Conservation (phyloP, 2,113 vertebrate genomes). For the Periophthalmodon schlosseri region DNA sequence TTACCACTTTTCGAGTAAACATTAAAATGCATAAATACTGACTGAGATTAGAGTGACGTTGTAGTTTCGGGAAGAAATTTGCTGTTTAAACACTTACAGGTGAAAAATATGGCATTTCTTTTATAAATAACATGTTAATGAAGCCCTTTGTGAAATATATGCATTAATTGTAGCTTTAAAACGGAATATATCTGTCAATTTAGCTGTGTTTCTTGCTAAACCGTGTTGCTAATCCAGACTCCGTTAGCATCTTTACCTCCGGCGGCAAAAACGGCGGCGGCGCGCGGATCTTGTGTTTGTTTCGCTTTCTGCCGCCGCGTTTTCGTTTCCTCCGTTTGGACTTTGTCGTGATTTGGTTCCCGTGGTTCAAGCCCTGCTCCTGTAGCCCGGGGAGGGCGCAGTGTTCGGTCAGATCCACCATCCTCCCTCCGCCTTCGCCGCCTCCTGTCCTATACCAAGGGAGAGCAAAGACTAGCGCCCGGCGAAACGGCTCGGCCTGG, state of each 20-base stretch:
- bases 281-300: constrained; percentile 62
- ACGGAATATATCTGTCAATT: neutral
- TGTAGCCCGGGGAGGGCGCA: constrained; percentile 44
- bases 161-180: neutral
- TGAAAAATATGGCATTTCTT: neutral
- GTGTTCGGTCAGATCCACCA: constrained; percentile 54
- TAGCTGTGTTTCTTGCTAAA: constrained; percentile 4
- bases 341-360: constrained; percentile 63
- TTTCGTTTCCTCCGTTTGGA: constrained; percentile 68
- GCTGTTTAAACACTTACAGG: rapidly evolving
- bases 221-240: constrained; percentile 7
- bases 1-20: rapidly evolving
- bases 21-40: neutral
- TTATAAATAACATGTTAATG: no score
- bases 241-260: constrained; percentile 77
- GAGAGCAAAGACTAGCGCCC: neutral
- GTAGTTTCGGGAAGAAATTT: rapidly evolving
- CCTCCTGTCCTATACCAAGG: neutral
- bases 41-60: constrained; percentile 13
- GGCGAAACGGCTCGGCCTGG: neutral
- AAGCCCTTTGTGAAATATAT: neutral
- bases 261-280: constrained; percentile 91
- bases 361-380: constrained; percentile 49
- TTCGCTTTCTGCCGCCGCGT: constrained; percentile 78
- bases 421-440: constrained; percentile 40